Evolutionary conservation across 2,113 vertebrate species (phyloP), one percentile per base, ranked within the genome.

Genomic region (Ptilorrhoa leucosticta): DNA sequence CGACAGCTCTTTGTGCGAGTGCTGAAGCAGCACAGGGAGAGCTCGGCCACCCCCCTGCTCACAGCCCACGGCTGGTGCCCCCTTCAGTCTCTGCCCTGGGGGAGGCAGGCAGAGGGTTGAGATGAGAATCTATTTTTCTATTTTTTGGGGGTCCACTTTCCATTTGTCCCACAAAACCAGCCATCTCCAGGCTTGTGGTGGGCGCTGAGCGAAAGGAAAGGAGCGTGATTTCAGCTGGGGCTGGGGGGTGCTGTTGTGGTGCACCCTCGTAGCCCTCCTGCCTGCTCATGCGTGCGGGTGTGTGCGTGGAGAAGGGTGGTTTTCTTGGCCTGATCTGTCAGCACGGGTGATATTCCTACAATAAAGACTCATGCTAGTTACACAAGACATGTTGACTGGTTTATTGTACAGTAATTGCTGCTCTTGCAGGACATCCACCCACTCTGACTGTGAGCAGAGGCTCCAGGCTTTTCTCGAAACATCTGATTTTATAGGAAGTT

Each of bases 341-440:
- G 72, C 85, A 89, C 2, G 2, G 1, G 9, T 71, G 90, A 56
- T 78, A 42, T 40, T 64, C 44, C 58, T 66, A 18, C 17, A 83
- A 91, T 35, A 80, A 90, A 79, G 39, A 83, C 42, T 48, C 68
- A 14, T 11, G 33, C 31, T 75, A 81, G 78, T 95, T 78, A 83
- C 88, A 86, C 48, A 75, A 96, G 93, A 71, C 60, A 12, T 20
- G 85, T 86, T 93, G 92, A 92, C 64, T 92, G 11, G 64, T 89
- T 96, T 92, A 83, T 88, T 89, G 51, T 50, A 61, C 69, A 10
- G 13, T 75, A 95, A 94, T 78, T 75, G 85, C 76, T 90, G 88
- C 69, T 89, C 64, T 96, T 96, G 68, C 76, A 90, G 94, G 96
- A 93, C 93, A 92, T 35, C 72, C 85, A 68, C 93, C 86, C 85